Conservation (phyloP, 2,113 vertebrate species). For the Gambusia holbrooki region DNA sequence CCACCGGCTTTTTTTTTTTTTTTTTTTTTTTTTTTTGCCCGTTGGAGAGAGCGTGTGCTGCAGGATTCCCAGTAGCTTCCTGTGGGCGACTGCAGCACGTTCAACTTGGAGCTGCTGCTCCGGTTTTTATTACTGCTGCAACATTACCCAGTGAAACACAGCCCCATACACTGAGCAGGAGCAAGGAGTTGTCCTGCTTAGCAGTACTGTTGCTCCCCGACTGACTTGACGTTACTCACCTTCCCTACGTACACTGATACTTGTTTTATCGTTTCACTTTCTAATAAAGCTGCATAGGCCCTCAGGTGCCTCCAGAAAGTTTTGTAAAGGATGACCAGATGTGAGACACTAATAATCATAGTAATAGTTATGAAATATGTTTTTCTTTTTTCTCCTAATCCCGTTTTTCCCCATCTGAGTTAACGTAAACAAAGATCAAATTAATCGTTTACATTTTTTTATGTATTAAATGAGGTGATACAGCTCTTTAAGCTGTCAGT, state of each 20-base stretch:
- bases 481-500: background rate
- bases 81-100: slow-evolving; percentile 71
- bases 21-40: slow-evolving; percentile 16
- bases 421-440: background rate
- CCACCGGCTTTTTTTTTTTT: slow-evolving; percentile 53
- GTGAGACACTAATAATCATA: background rate
- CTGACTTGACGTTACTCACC: slow-evolving; percentile 2
- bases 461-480: background rate
- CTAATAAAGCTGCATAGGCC: background rate
- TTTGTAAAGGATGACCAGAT: background rate
- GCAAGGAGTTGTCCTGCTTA: slow-evolving; percentile 10
- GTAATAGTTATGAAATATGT: background rate
- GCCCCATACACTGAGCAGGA: background rate
- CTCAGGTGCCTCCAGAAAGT: background rate
- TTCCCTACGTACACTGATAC: slow-evolving; percentile 1
- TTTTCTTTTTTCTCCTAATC: background rate
- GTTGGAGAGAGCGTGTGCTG: slow-evolving; percentile 63
- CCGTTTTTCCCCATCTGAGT: background rate
- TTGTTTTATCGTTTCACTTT: slow-evolving; percentile 28
- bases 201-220: slow-evolving; percentile 26
- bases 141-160: background rate
- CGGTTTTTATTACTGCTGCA: slow-evolving; percentile 28
- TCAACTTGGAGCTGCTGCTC: slow-evolving; percentile 40
- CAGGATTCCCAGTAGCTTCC: slow-evolving; percentile 57
- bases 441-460: background rate